These are phyloP conservation scores for Byasa hedistus DNA, from an alignment of 2,888 invertebrate species.

Conservation along the genomic window DNA sequence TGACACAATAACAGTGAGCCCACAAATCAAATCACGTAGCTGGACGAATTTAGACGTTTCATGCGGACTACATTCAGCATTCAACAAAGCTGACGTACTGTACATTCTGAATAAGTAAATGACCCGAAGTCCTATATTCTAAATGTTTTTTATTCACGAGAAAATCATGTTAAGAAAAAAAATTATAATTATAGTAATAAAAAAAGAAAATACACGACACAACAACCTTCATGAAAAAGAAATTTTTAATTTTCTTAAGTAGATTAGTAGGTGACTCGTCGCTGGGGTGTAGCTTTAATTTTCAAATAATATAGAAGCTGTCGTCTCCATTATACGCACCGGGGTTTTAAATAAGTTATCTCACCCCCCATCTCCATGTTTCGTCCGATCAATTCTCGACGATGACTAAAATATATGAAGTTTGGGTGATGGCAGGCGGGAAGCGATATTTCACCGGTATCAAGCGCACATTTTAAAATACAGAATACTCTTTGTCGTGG, in stretches of 20 bases:
- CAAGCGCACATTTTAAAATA: constrained; percentile 74
- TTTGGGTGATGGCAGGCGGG: constrained; percentile 54
- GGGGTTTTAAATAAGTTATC: constrained; percentile 61
- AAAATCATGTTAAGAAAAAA: too few species aligned
- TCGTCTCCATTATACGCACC: constrained; percentile 43
- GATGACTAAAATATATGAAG: constrained; percentile 65
- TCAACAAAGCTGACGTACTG: neutral
- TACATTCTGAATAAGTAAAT: neutral
- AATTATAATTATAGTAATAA: too few species aligned
- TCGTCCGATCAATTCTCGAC: constrained; percentile 58
- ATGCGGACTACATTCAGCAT: constrained; percentile 13
- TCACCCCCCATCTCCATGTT: constrained; percentile 54
- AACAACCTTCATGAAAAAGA: neutral
- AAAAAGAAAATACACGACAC: too few species aligned
- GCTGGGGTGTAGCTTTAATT: constrained; percentile 14
- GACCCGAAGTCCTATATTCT: too few species aligned
- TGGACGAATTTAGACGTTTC: constrained; percentile 28
- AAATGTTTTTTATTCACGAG: too few species aligned
- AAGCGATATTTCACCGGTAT: constrained; percentile 74
- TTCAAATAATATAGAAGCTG: constrained; percentile 7
- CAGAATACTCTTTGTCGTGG: constrained; percentile 59
- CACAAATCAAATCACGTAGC: constrained; percentile 29
- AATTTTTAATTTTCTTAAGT: constrained; percentile 13
- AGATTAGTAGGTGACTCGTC: neutral
- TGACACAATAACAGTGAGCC: constrained; percentile 28